These are phyloP conservation scores for Enoplosus armatus DNA, from an alignment of 2,797 vertebrate genomes.

Conservation along the genomic window DNA sequence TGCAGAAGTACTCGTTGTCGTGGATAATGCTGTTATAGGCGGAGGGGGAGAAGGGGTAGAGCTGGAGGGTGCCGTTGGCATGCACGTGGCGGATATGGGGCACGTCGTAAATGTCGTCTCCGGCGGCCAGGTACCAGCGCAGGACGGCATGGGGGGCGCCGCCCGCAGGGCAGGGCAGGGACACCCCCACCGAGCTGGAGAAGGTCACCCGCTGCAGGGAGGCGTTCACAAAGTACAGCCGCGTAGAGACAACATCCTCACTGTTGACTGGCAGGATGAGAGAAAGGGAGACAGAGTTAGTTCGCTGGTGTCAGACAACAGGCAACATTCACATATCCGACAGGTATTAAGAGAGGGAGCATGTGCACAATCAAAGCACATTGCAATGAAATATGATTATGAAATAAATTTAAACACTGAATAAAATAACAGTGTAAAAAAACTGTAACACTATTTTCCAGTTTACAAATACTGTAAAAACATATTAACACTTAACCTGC, in stretches of 20 bases:
- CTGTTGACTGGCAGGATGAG: slow-evolving; percentile 86
- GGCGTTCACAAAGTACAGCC: slow-evolving; percentile 99
- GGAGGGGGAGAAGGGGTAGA: slow-evolving; percentile 98
- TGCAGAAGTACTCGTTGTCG: slow-evolving; percentile 99
- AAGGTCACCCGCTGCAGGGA: slow-evolving; percentile 99
- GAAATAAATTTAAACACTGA: neutral
- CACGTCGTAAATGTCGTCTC: slow-evolving; percentile 99
- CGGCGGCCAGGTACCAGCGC: slow-evolving; percentile 99
- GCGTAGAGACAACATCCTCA: slow-evolving; percentile 97
- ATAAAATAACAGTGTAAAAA: neutral
- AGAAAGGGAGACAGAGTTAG: slow-evolving; percentile 54
- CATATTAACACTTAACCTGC: neutral
- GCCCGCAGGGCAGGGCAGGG: slow-evolving; percentile 98
- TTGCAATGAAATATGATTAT: neutral
- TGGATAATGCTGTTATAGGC: slow-evolving; percentile 99
- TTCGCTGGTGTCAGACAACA: slow-evolving; percentile 29
- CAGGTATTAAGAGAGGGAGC: slow-evolving; percentile 8
- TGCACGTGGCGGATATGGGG: slow-evolving; percentile 98
- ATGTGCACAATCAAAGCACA: neutral
- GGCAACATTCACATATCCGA: neutral
- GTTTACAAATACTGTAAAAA: neutral
- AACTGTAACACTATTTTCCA: neutral
- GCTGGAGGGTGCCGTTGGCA: slow-evolving; percentile 98
- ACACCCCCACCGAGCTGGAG: slow-evolving; percentile 99
- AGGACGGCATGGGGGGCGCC: slow-evolving; percentile 97